Base-by-base conservation (phyloP, 1,140 invertebrate species). In the Parapsyche elsis region DNA sequence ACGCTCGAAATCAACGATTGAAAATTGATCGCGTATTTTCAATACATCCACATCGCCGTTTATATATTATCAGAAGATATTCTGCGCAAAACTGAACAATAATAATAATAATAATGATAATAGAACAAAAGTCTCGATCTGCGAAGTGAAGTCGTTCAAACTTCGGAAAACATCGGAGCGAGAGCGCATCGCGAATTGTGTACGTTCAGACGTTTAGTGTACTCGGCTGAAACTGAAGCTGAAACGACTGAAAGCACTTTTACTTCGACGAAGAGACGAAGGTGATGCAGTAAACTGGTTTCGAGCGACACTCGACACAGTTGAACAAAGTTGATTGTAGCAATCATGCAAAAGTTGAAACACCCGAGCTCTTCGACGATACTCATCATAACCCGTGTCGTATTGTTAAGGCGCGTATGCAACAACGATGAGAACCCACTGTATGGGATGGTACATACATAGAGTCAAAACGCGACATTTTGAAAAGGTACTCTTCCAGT, bases 281-380 rank as follows among this genome's bases (percentile, higher is more conserved):
- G 21, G 12, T 12, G 64, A 67, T 23, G 9, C 64, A 14, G 24
- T 26, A 23, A 26, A 67, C 21, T 24, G 64, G 12, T 14, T 67
- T n/a, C 21, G 21, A 67, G 64, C 26, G 64, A 67, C 38, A 73
- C 30, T 73, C n/a, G 38, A 45, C 61, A 67, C 61, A 67, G 14
- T 73, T 67, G 7, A 67, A 73, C 71, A 46, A 73, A 73, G 71
- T 73, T 73, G 38, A 73, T 73, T 73, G 12, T 45, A 46, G 24
- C 71, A 73, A 73, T 73, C 71, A 49, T 10, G n/a, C 16, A 24
- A 73, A 73, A 46, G 71, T 73, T 73, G 38, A 73, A 23, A 12
- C 16, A 14, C 16, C 5, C n/a, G 9, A 16, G 16, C 5, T 21
- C 19, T 73, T 73, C 38, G 16, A 46, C 21, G 71, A 49, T 49